These are phyloP conservation scores for Phyllotreta cruciferae DNA, from an alignment of 2,888 invertebrate species.

Conservation along the genomic window DNA sequence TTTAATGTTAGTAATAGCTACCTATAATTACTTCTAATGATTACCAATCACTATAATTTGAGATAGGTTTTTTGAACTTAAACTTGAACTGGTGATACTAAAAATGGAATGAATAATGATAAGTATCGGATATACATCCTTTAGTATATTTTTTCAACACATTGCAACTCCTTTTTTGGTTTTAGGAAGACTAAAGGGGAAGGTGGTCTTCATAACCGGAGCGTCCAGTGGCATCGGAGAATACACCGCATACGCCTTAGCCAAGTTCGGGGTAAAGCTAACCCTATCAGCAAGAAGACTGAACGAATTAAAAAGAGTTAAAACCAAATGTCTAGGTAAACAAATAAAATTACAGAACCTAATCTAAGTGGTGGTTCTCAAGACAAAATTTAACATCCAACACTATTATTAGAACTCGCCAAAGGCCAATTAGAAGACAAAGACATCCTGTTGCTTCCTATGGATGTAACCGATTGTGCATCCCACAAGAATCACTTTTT, in stretches of 20 bases:
- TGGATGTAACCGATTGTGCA: constrained; percentile 70
- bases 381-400: too few species aligned
- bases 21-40: background rate
- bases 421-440: constrained; percentile 62
- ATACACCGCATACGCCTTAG: constrained; percentile 71
- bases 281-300: constrained; percentile 72
- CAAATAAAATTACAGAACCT: background rate
- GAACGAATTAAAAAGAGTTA: constrained; percentile 70
- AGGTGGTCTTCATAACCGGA: constrained; percentile 85
- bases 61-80: too few species aligned
- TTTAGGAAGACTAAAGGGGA: constrained; percentile 59
- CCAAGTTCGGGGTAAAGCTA: constrained; percentile 71
- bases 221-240: constrained; percentile 87
- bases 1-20: too few species aligned
- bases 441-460: constrained; percentile 72
- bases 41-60: too few species aligned
- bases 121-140: background rate
- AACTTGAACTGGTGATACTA: too few species aligned
- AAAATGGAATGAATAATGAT: background rate
- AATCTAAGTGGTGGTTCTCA: too few species aligned
- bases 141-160: constrained; percentile 1
- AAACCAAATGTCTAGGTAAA: constrained; percentile 67
- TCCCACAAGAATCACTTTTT: constrained; percentile 69
- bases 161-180: constrained; percentile 8
- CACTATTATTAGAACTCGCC: constrained; percentile 52